A percentile compares a stretch with the other conserved stretches of the same genome.
These are phyloP conservation scores for Stramonita haemastoma DNA, from an alignment of 2,888 invertebrate species.

Conservation along the genomic window DNA sequence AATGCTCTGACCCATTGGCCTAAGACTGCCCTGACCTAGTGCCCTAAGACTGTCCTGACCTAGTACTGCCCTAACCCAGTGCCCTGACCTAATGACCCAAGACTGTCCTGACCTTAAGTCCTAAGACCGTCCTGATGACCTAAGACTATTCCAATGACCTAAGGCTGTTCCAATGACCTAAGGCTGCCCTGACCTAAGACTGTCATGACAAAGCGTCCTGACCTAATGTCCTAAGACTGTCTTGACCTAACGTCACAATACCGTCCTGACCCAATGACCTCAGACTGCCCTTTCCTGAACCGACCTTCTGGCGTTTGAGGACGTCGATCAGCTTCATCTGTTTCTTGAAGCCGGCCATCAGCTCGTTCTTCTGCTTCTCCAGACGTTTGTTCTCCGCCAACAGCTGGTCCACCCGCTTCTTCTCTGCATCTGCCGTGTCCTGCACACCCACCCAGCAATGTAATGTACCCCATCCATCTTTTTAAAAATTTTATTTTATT, in stretches of 20 bases:
- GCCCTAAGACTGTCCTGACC: neutral
- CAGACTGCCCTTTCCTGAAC: neutral
- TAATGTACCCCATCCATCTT: too few species aligned
- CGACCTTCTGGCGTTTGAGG: conserved; percentile 78
- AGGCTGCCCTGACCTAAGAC: too few species aligned
- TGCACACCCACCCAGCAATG: conserved; percentile 40
- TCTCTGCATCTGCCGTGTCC: conserved; percentile 73
- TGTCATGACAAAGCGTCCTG: neutral
- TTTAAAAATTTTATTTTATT: too few species aligned
- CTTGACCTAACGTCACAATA: neutral
- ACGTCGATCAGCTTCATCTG: conserved; percentile 78
- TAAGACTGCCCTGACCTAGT: neutral
- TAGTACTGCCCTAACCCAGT: too few species aligned
- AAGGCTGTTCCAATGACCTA: too few species aligned
- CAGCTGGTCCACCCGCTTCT: conserved; percentile 75
- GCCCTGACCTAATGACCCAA: too few species aligned
- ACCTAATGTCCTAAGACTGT: neutral
- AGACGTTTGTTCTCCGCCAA: conserved; percentile 76
- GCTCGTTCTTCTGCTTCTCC: conserved; percentile 78
- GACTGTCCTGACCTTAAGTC: too few species aligned
- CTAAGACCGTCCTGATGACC: too few species aligned
- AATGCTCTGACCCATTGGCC: too few species aligned
- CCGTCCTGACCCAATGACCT: too few species aligned
- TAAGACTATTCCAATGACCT: too few species aligned
- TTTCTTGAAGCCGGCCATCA: conserved; percentile 78